Evolutionary conservation across 2,888 invertebrate genomes (phyloP).

Genomic region (Meiosimyza decipiens): DNA sequence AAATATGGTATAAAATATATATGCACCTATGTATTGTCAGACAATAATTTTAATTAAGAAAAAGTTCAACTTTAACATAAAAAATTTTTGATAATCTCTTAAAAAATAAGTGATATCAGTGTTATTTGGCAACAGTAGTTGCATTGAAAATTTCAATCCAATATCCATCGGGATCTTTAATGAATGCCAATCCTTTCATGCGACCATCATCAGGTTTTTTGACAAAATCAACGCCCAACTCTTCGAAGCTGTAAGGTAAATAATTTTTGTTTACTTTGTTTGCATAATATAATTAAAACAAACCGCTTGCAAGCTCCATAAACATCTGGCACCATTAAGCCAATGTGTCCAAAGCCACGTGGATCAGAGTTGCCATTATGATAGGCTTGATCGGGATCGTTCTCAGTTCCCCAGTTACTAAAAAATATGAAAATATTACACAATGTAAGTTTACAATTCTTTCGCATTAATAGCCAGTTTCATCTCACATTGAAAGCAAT

Average conservation of each 20-base stretch:
- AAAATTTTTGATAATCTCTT: background rate
- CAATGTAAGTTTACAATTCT: background rate
- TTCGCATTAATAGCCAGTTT: too few species aligned
- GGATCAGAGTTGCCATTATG: slow-evolving; percentile 94
- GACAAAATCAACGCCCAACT: slow-evolving; percentile 86
- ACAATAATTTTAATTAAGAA: background rate
- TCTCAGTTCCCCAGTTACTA: slow-evolving; percentile 97
- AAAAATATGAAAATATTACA: slow-evolving; percentile 55
- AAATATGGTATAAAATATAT: slow-evolving; percentile 6
- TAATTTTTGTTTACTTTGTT: background rate
- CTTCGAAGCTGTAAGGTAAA: slow-evolving; percentile 74
- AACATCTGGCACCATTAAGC: slow-evolving; percentile 89
- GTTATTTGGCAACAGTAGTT: slow-evolving; percentile 52
- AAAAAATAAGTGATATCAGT: background rate
- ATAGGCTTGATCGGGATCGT: slow-evolving; percentile 79
- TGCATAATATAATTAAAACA: background rate
- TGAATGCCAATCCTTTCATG: slow-evolving; percentile 94
- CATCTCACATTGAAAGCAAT: too few species aligned
- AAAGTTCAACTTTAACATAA: slow-evolving; percentile 6
- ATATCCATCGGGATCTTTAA: slow-evolving; percentile 95
- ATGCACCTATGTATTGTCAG: background rate
- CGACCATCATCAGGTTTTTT: slow-evolving; percentile 92
- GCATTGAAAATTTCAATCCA: slow-evolving; percentile 92
- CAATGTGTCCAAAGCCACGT: slow-evolving; percentile 92
- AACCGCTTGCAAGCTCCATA: slow-evolving; percentile 81